Percentiles rank a stretch among this genome's conserved stretches.
These are phyloP conservation scores for Eulithis prunata DNA, from an alignment of 2,888 invertebrate species.

Conservation along the genomic window DNA sequence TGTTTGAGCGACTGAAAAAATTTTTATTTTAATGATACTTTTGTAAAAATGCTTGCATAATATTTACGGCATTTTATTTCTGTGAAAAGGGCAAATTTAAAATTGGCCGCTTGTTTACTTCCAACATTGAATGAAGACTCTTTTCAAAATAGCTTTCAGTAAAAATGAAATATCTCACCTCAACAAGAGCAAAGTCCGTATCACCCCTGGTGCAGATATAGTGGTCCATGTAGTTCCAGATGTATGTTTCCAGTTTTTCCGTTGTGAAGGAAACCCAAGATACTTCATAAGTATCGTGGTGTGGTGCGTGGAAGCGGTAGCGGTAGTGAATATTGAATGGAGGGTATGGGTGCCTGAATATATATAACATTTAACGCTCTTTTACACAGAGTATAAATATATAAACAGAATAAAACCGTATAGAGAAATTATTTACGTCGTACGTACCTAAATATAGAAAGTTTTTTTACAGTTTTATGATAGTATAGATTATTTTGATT, in stretches of 20 bases:
- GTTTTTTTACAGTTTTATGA: no score
- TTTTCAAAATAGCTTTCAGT: not conserved
- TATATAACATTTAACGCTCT: not conserved
- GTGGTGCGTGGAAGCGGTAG: constrained; percentile 96
- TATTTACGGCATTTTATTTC: no score
- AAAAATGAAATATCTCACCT: constrained; percentile 79
- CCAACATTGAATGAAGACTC: no score
- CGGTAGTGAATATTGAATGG: constrained; percentile 96
- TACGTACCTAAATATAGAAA: no score
- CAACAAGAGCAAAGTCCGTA: constrained; percentile 93
- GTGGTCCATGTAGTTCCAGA: constrained; percentile 99
- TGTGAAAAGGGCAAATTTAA: no score
- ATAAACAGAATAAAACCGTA: no score
- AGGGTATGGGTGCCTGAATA: constrained; percentile 94
- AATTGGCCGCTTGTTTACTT: no score
- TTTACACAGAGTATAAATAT: no score
- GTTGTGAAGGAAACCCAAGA: constrained; percentile 97
- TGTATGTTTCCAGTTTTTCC: constrained; percentile 97
- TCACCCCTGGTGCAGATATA: constrained; percentile 98
- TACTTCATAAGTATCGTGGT: constrained; percentile 96
- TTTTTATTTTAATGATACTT: not conserved
- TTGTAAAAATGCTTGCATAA: no score
- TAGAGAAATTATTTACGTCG: no score
- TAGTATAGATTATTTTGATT: no score
- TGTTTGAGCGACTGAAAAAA: constrained; percentile 89